phyloP scores from a whole-genome alignment of 1,140 invertebrate genomes.

The Uloborus diversus region DNA sequence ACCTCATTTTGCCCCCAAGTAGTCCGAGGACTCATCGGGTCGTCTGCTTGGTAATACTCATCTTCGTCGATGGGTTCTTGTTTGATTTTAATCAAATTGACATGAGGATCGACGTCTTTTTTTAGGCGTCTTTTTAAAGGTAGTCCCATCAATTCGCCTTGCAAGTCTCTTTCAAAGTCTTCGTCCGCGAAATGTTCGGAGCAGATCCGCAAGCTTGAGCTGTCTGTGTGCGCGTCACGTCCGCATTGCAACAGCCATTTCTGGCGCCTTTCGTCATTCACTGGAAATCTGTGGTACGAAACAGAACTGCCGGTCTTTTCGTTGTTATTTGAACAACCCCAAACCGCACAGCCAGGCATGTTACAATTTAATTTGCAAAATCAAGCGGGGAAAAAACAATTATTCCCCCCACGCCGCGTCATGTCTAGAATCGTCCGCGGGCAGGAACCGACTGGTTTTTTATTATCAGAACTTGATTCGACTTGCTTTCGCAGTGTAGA shows the following conservation, averaged over 20 bases:
- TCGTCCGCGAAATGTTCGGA: not conserved
- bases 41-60: too few relatives aligned
- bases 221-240: not conserved
- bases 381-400: not conserved
- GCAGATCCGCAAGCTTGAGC: not conserved
- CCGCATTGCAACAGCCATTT: not conserved
- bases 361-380: not conserved
- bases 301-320: not conserved
- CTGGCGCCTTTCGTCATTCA: not conserved
- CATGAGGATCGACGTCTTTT: not conserved
- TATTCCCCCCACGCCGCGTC: not conserved
- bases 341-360: not conserved
- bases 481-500: too few relatives aligned
- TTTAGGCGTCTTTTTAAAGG: slow-evolving; percentile 1
- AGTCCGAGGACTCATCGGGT: too few relatives aligned
- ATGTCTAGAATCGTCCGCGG: not conserved
- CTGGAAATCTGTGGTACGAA: not conserved
- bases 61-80: not conserved
- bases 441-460: not conserved
- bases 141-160: not conserved
- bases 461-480: too few relatives aligned
- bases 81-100: not conserved
- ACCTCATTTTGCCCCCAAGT: too few relatives aligned
- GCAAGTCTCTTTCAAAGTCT: slow-evolving; percentile 1
- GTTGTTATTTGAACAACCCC: not conserved